A percentile compares a stretch with the other conserved stretches of the same genome.
Conservation (phyloP, 1,140 invertebrate species). For the Cotesia vestalis region DNA sequence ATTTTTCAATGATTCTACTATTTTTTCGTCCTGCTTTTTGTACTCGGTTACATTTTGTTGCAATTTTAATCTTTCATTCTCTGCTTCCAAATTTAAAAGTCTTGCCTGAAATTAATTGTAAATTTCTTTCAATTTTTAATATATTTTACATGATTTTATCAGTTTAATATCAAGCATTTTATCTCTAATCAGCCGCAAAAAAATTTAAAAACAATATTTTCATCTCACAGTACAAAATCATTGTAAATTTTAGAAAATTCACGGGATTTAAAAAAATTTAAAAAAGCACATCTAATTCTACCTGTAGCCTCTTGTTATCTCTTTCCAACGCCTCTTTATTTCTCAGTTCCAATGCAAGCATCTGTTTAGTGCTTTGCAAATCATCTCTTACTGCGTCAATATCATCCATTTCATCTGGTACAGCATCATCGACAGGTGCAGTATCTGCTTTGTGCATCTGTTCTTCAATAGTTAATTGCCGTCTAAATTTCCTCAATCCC, state of each 20-base stretch:
- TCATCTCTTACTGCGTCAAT: conserved; percentile 91
- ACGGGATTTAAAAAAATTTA: background rate
- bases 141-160: background rate
- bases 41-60: conserved; percentile 62
- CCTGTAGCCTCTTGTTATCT: conserved; percentile 83
- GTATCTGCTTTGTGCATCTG: conserved; percentile 79
- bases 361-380: conserved; percentile 89
- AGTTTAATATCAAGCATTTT: no score
- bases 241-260: background rate
- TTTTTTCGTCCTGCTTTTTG: conserved; percentile 70
- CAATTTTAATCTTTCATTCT: conserved; percentile 74
- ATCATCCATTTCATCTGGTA: conserved; percentile 85
- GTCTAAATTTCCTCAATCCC: conserved; percentile 84
- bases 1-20: conserved; percentile 71
- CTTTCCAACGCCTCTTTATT: conserved; percentile 86
- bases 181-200: no score
- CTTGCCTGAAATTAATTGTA: conserved; percentile 65
- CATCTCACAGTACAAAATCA: background rate
- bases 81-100: conserved; percentile 81
- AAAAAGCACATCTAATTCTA: conserved; percentile 43
- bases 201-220: background rate
- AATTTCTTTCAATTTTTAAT: conserved; percentile 24
- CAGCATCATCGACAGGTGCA: conserved; percentile 67
- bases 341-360: conserved; percentile 84
- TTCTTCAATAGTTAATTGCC: conserved; percentile 89